Evolutionary conservation across 2,888 invertebrate genomes (phyloP), one percentile per base, ranked within the genome.

Genomic region (Agelastica alni): DNA sequence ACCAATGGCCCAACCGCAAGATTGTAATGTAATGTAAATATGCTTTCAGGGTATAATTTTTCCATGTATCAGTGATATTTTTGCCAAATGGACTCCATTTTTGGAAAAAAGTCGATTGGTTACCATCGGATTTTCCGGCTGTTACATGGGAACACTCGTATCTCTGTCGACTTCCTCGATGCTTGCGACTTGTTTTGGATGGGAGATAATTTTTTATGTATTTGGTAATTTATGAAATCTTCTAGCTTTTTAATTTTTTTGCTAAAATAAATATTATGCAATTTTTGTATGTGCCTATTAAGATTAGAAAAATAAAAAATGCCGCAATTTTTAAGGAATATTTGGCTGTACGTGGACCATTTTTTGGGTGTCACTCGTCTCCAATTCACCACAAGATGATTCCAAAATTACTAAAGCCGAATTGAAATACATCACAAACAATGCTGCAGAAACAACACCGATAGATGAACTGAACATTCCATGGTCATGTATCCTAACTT

Each of bases 31-130:
- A 31, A 10, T 31, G 1, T 10, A n/a, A 31, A n/a, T 10, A 31
- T 31, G n/a, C 12, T 31, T 31, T 31, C 59, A 89, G 87, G 89
- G 89, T 2, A 86, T 88, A 3, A 86, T 87, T 0, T 88, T 85
- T 71, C 88, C 89, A 0, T 85, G 88, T 52, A 89, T 91, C 60
- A 91, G 91, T 72, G 88, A 89, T 0, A 84, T 92, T 14, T 91
- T 91, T 89, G 81, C 89, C 0, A 83, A 85, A 44, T 93, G 93
- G 93, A 86, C 91, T n/a, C 92, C 92, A 2, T 85, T 86, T 0
- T 71, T 84, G 31, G 92, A 92, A 70, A 81, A 91, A 31, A 88
- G 89, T 4, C 81, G 88, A 0, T 80, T 92, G 48, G 89, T 89
- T 0, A 88, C 91, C 0, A 83, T 92, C 60, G 89, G 90, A 0